A percentile compares a stretch with the other conserved stretches of the same genome.
Conservation (phyloP, 2,888 invertebrate species). For the Drosophila longiperda region DNA sequence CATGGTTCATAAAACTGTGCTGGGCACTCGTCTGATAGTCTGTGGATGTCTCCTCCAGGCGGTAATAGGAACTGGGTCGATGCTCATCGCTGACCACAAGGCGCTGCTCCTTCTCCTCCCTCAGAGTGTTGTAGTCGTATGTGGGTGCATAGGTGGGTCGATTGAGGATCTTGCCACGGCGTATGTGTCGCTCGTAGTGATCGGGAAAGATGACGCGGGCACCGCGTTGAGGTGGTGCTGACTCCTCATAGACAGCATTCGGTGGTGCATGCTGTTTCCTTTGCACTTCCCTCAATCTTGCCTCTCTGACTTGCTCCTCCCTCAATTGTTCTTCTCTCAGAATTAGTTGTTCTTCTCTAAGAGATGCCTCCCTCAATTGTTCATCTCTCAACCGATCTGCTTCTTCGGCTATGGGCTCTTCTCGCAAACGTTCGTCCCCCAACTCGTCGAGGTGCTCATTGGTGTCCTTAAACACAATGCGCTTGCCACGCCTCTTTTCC, state of each 20-base stretch:
- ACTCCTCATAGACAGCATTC: conserved; percentile 57
- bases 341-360: conserved; percentile 23
- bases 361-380: conserved; percentile 21
- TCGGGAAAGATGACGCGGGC: conserved; percentile 86
- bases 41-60: conserved; percentile 53
- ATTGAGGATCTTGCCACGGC: conserved; percentile 82
- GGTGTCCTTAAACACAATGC: conserved; percentile 69
- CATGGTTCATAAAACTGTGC: conserved; percentile 53
- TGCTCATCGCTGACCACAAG: conserved; percentile 69
- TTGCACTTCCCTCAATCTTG: conserved; percentile 18
- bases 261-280: conserved; percentile 40
- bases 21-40: conserved; percentile 26
- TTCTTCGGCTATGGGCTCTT: conserved; percentile 25
- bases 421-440: conserved; percentile 23
- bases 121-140: conserved; percentile 54
- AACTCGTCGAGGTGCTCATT: conserved; percentile 55
- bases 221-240: conserved; percentile 73
- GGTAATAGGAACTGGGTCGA: conserved; percentile 56
- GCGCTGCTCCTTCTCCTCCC: conserved; percentile 55
- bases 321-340: conserved; percentile 20
- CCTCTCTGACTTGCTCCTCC: conserved; percentile 15
- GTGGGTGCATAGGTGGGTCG: conserved; percentile 72
- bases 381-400: conserved; percentile 25
- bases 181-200: conserved; percentile 81
- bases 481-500: conserved; percentile 56